phyloP scores from a whole-genome alignment of 2,113 vertebrate genomes.

The Centropristis striata region DNA sequence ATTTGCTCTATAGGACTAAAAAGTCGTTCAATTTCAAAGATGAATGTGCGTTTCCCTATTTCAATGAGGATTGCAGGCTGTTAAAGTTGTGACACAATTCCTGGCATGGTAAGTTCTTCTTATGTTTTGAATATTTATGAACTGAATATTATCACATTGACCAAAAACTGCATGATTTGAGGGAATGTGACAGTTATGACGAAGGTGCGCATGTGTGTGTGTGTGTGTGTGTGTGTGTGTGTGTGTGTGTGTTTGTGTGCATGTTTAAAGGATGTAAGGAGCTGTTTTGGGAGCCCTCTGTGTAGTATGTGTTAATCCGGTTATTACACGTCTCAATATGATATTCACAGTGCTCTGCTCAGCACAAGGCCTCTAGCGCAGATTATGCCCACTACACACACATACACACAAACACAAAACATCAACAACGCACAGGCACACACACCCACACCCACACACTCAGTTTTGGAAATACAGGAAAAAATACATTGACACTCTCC shows the following conservation, averaged over 20 bases:
- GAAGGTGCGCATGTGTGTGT: not conserved
- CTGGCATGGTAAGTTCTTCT: not conserved
- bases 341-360: slow-evolving; percentile 72
- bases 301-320: slow-evolving; percentile 74
- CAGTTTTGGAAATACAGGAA: slow-evolving; percentile 35
- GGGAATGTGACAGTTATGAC: not conserved
- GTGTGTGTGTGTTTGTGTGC: slow-evolving; percentile 17
- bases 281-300: slow-evolving; percentile 65
- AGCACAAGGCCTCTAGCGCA: slow-evolving; percentile 74
- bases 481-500: slow-evolving; percentile 35
- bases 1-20: not conserved
- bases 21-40: not conserved
- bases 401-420: slow-evolving; percentile 49
- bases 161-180: not conserved
- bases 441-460: slow-evolving; percentile 33
- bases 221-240: slow-evolving; percentile 10
- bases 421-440: slow-evolving; percentile 42
- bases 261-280: slow-evolving; percentile 47
- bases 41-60: not conserved
- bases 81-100: not conserved
- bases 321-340: slow-evolving; percentile 77
- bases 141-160: not conserved
- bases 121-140: not conserved
- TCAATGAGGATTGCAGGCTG: not conserved
- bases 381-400: slow-evolving; percentile 67